Evolutionary conservation across 2,113 vertebrate species (phyloP).

Genomic region (Pelmatolapia mariae): DNA sequence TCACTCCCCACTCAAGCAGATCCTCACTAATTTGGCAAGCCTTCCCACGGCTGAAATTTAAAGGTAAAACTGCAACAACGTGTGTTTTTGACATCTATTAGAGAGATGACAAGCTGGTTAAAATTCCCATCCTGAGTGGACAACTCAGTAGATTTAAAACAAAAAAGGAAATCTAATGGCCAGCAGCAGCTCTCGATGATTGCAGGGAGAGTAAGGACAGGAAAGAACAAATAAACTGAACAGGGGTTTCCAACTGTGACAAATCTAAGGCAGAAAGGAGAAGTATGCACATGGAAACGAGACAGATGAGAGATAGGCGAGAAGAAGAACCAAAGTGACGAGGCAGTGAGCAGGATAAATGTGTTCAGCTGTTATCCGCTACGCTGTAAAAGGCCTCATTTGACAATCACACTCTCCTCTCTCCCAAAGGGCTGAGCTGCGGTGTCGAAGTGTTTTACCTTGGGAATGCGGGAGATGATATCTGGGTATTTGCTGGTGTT

Average conservation of each 20-base stretch:
- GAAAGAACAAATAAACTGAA: neutral
- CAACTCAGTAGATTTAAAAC: neutral
- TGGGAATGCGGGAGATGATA: constrained; percentile 80
- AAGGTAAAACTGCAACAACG: neutral
- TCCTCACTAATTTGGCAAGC: neutral
- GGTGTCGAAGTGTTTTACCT: constrained; percentile 63
- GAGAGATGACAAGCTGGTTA: neutral
- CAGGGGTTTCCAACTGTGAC: neutral
- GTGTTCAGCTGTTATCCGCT: constrained; percentile 2
- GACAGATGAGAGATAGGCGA: neutral
- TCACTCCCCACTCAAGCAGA: neutral
- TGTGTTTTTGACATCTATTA: neutral
- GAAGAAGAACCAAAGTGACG: neutral
- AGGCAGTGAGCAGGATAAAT: neutral
- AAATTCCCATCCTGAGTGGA: neutral
- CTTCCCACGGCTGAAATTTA: neutral
- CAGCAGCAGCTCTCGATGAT: neutral
- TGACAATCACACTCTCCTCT: neutral
- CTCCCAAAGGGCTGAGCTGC: neutral
- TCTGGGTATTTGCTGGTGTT: constrained; percentile 89
- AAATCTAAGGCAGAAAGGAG: neutral
- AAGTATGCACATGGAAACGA: neutral
- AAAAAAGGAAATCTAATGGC: neutral
- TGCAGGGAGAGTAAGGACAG: neutral
- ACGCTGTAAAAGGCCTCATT: neutral